A percentile compares a stretch with the other conserved stretches of the same genome.
Evolutionary conservation across 2,797 vertebrate genomes (phyloP).

Genomic region (Leptatherina wallacei): DNA sequence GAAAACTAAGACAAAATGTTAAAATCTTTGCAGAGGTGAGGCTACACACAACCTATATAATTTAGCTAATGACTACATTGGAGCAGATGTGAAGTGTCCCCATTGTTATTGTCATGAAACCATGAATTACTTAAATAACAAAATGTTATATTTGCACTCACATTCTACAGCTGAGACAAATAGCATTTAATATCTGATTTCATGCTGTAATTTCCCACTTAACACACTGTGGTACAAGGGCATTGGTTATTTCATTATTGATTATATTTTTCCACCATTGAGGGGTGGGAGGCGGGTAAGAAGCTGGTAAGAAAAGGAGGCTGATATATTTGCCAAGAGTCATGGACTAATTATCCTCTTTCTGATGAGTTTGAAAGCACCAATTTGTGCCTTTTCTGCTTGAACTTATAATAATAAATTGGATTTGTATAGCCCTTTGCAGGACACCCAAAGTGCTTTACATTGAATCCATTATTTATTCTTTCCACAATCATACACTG

Average conservation of each 20-base stretch:
- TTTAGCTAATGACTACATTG: slow-evolving; percentile 29
- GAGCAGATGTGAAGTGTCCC: slow-evolving; percentile 17
- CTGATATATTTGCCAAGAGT: background rate
- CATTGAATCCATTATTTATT: background rate
- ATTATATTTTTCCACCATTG: background rate
- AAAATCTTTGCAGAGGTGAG: background rate
- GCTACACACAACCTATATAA: background rate
- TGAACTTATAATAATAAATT: background rate
- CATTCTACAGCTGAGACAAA: slow-evolving; percentile 16
- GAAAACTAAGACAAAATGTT: slow-evolving; percentile 23
- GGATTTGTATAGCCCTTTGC: background rate
- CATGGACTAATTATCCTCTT: slow-evolving; percentile 1
- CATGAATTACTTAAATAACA: slow-evolving; percentile 12
- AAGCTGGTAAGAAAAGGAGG: background rate
- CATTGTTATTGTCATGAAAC: slow-evolving; percentile 10
- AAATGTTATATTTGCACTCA: slow-evolving; percentile 5
- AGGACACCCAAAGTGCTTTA: background rate
- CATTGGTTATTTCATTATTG: slow-evolving; percentile 10
- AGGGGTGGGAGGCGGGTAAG: background rate
- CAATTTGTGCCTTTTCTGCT: background rate
- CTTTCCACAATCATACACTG: background rate
- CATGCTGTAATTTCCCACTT: slow-evolving; percentile 25
- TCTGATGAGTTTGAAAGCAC: background rate
- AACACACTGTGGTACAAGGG: slow-evolving; percentile 20
- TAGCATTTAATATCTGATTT: slow-evolving; percentile 31